Percentiles rank a stretch among this genome's conserved stretches.
These are phyloP conservation scores for Anguilla anguilla DNA, from an alignment of 2,797 vertebrate genomes.

Conservation along the genomic window DNA sequence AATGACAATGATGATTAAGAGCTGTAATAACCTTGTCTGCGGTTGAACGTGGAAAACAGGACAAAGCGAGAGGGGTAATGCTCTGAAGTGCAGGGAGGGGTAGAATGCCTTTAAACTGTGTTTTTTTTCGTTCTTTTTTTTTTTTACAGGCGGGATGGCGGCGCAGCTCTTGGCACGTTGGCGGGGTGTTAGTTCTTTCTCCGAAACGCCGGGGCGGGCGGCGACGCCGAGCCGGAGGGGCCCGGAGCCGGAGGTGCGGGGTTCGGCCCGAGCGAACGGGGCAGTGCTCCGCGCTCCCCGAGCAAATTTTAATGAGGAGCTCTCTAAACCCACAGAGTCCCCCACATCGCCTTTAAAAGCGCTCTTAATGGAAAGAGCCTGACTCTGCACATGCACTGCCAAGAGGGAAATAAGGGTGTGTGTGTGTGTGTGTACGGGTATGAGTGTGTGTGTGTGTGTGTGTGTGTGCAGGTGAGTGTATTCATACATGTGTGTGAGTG, in stretches of 20 bases:
- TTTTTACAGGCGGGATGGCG: no score
- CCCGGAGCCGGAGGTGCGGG: no score
- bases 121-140: no score
- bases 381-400: constrained; percentile 65
- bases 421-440: neutral
- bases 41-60: neutral
- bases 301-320: constrained; percentile 60
- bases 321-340: constrained; percentile 33
- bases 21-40: neutral
- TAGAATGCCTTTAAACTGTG: no score
- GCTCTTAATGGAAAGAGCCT: constrained; percentile 54
- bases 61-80: neutral
- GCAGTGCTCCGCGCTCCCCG: constrained; percentile 41
- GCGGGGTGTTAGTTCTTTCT: neutral
- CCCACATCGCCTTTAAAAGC: constrained; percentile 58
- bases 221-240: no score
- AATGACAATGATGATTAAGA: neutral
- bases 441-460: neutral
- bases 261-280: constrained; percentile 38
- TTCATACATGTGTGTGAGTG: neutral
- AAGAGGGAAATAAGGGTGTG: constrained; percentile 55
- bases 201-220: no score
- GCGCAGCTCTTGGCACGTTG: neutral
- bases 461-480: neutral
- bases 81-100: neutral